phyloP scores from a whole-genome alignment of 2,888 invertebrate species.

The Galerucella nymphaeae region DNA sequence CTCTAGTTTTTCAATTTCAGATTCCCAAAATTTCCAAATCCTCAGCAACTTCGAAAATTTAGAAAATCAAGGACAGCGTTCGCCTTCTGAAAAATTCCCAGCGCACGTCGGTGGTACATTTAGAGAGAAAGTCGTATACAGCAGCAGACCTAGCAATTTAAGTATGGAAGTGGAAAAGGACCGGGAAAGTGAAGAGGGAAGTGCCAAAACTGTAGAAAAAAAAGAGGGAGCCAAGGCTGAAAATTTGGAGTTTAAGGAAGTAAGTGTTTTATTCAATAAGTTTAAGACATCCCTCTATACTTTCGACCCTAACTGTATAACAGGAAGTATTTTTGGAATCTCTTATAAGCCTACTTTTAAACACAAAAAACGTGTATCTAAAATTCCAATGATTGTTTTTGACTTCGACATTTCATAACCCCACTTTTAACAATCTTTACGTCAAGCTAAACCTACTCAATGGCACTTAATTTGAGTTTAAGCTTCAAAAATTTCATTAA shows the following conservation, averaged over 20 bases:
- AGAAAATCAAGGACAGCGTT: constrained; percentile 14
- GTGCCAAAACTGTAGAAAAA: constrained; percentile 16
- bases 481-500: too few relatives aligned
- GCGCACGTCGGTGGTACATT: neutral
- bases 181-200: constrained; percentile 27
- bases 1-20: constrained; percentile 8
- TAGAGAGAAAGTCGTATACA: neutral
- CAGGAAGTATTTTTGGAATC: too few relatives aligned
- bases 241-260: constrained; percentile 29
- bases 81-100: neutral
- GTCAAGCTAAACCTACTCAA: too few relatives aligned
- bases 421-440: too few relatives aligned
- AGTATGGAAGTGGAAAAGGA: constrained; percentile 34
- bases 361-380: too few relatives aligned
- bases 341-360: too few relatives aligned
- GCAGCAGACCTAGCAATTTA: neutral
- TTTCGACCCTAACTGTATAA: too few relatives aligned
- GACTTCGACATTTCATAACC: too few relatives aligned
- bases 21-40: constrained; percentile 22
- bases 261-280: constrained; percentile 8
- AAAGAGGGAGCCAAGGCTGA: constrained; percentile 31
- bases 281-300: neutral
- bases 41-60: constrained; percentile 19
- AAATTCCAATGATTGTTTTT: too few relatives aligned
- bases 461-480: too few relatives aligned